Conservation (phyloP, 2,113 vertebrate species). For the Odocoileus hemionus region DNA sequence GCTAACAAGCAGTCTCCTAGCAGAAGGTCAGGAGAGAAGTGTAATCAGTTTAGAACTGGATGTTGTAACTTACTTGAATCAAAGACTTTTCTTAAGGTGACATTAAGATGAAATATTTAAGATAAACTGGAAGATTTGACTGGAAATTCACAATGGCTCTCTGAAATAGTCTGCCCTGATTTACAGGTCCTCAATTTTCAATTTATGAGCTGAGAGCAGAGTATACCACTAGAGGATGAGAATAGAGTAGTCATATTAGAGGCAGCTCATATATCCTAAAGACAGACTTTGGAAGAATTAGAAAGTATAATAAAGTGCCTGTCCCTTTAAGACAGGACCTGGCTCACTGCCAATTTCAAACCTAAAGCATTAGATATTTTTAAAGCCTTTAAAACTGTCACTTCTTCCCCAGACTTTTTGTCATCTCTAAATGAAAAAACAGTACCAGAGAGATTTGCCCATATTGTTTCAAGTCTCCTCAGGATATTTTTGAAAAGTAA, state of each 20-base stretch:
- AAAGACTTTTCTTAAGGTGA: conserved; percentile 86
- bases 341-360: conserved; percentile 82
- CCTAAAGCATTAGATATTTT: conserved; percentile 84
- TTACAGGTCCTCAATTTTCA: conserved; percentile 87
- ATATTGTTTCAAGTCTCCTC: conserved; percentile 72
- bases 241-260: conserved; percentile 89
- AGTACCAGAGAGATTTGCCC: conserved; percentile 72
- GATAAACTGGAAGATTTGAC: conserved; percentile 87
- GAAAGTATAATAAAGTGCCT: conserved; percentile 88
- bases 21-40: conserved; percentile 79
- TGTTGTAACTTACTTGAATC: conserved; percentile 84
- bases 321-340: conserved; percentile 84
- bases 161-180: conserved; percentile 85
- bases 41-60: conserved; percentile 81
- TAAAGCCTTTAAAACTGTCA: conserved; percentile 85
- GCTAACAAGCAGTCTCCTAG: conserved; percentile 55
- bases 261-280: conserved; percentile 87
- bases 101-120: conserved; percentile 89
- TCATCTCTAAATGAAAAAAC: conserved; percentile 81
- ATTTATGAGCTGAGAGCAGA: conserved; percentile 89
- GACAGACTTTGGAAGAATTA: conserved; percentile 89
- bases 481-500: conserved; percentile 75
- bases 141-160: conserved; percentile 85
- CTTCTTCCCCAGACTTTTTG: conserved; percentile 73
- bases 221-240: conserved; percentile 85